A percentile compares a stretch with the other conserved stretches of the same genome.
These are phyloP conservation scores for Typhlichthys subterraneus DNA, from an alignment of 2,797 vertebrate species.

Conservation along the genomic window DNA sequence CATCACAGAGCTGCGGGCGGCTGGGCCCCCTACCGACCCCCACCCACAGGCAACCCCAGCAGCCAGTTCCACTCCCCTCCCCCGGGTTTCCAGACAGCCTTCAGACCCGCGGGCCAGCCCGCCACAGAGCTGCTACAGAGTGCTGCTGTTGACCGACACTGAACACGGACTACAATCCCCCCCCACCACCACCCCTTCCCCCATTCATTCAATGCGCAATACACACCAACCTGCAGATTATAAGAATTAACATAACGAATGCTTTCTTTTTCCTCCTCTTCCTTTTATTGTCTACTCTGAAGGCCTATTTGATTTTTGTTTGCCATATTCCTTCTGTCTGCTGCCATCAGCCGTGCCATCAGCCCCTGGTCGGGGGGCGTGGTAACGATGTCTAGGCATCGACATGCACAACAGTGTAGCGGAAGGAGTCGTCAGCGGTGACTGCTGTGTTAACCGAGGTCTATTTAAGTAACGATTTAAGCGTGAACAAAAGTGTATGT, in stretches of 20 bases:
- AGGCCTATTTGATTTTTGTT: constrained; percentile 67
- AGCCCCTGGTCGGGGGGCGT: constrained; percentile 36
- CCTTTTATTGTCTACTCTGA: constrained; percentile 55
- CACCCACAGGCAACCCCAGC: constrained; percentile 88
- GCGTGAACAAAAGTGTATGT: constrained; percentile 66
- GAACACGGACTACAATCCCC: constrained; percentile 79
- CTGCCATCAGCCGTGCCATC: constrained; percentile 65
- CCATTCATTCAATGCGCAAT: constrained; percentile 55
- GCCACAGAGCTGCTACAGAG: constrained; percentile 99
- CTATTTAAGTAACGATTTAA: constrained; percentile 65
- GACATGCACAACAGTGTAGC: constrained; percentile 48
- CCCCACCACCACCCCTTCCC: constrained; percentile 31
- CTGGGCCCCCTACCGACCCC: constrained; percentile 90
- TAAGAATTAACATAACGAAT: constrained; percentile 81
- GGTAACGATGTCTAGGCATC: constrained; percentile 33
- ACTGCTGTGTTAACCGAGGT: constrained; percentile 53
- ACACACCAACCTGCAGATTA: constrained; percentile 79
- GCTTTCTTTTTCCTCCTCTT: constrained; percentile 69
- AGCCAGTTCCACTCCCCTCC: constrained; percentile 95
- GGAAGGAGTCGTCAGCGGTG: constrained; percentile 45
- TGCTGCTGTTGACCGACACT: constrained; percentile 96
- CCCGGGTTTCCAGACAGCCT: constrained; percentile 97
- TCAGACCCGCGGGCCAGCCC: constrained; percentile 97
- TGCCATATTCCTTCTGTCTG: constrained; percentile 64
- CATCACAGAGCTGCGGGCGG: constrained; percentile 95